Base-by-base conservation (phyloP, 2,888 invertebrate species). In the Dryomyza anilis region DNA sequence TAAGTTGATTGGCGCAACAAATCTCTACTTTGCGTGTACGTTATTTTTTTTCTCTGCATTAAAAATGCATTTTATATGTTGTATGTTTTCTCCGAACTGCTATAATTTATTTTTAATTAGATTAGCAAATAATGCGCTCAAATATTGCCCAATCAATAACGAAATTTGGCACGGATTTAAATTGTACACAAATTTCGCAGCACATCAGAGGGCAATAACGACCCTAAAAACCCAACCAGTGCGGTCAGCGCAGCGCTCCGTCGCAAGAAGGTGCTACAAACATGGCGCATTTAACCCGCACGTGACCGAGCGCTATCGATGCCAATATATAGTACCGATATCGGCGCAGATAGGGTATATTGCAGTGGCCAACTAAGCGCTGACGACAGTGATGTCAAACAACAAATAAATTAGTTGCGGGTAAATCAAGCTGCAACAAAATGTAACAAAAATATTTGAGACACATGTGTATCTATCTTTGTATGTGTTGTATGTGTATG, bases 391-490 rank as follows among this genome's bases (percentile, higher is more conserved):
- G 58, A 59, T 33, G 48, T 16, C 23, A 33, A 33, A 48, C 30
- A 30, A 33, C 46, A 33, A n/a, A 59, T 59, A 59, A 59, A 59
- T 59, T 59, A 59, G 59, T 33, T 59, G 59, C 48, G 48, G 48
- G 33, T 39, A 59, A 46, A 46, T 59, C 39, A 48, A 48, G 48
- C 59, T 33, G n/a, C 48, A 30, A 45, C 59, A 30, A 58, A 45
- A 8, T 30, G 50, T 45, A 21, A 19, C 57, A 45, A 58, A 46
- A 46, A 29, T n/a, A 59, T 25, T 45, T 59, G 58, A 43, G 14
- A 19, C 14, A 45, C 58, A 25, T 46, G 19, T 46, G 30, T 59
- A 16, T n/a, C 6, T 39, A 30, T 58, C 16, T 50, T 48, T 50
- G 52, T n/a, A n/a, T n/a, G 30, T 52, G 52, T 52, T 29, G 29